Evolutionary conservation across 2,888 invertebrate species (phyloP), one percentile per base, ranked within the genome.

Genomic region (Pogonocherus hispidulus): DNA sequence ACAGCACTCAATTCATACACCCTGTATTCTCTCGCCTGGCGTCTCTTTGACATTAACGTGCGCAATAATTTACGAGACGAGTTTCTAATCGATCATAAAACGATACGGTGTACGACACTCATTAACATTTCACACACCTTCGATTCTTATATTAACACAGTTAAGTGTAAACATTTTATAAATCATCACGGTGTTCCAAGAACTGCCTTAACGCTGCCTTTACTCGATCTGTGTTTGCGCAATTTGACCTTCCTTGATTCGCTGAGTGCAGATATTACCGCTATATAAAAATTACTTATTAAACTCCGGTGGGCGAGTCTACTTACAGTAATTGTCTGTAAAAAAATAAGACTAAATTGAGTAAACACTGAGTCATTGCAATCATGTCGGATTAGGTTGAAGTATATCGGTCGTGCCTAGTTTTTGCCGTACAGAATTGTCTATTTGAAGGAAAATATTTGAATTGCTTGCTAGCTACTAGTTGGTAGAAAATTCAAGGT

Each of bases 81-180:
- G 18, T 32, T 18, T 14, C 22, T 27, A 32, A 52, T 52, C 27
- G 52, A 32, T 32, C 16, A 32, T 32, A 52, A 52, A 52, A 32
- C 27, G 52, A 52, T 52, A 27, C 32, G 14, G 52, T 18, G 22
- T 52, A 27, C 11, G 52, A 8, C 3, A 52, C 18, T 27, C 18
- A 52, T 52, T 52, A 32, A 52, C 18, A 52, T 52, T 52, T 57
- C 37, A 57, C 57, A 57, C 57, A 46, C 57, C 57, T 57, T 56
- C 35, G 2, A 6, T 37, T 55, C 27, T 35, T 55, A 55, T 56
- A 56, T 56, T 56, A 35, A 20, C 56, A 20, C 11, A 41, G 56
- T 56, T 56, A 56, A 35, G 32, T 41, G 20, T 55, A 37, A n/a
- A 18, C 44, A 57, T 57, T 57, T 57, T 57, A 57, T 20, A 55